Percentiles rank a stretch among this genome's conserved stretches.
Evolutionary conservation across 2,797 vertebrate genomes (phyloP).

Genomic region (Enteromius unitaeniatus): DNA sequence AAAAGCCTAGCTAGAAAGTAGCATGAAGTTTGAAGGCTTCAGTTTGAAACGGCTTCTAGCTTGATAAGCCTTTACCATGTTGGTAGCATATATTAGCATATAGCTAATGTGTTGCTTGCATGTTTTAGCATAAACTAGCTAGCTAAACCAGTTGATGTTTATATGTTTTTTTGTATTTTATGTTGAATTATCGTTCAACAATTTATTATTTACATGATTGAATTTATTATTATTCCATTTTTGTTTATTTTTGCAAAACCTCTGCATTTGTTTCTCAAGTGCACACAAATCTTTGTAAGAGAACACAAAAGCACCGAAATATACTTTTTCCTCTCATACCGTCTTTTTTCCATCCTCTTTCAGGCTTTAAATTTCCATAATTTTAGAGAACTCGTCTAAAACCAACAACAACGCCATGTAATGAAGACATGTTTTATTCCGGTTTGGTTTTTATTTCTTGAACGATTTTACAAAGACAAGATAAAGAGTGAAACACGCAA

Average conservation of each 20-base stretch:
- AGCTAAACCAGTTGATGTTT: neutral
- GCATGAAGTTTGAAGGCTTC: neutral
- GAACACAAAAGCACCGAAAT: neutral
- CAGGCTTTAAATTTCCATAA: neutral
- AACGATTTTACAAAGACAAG: conserved; percentile 29
- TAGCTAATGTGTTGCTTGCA: neutral
- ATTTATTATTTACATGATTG: neutral
- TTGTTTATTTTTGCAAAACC: neutral
- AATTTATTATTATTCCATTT: neutral
- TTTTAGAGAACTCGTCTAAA: neutral
- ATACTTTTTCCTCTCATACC: neutral
- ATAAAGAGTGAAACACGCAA: neutral
- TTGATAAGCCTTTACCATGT: too few relatives aligned
- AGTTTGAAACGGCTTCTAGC: neutral
- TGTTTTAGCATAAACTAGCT: neutral
- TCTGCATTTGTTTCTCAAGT: neutral
- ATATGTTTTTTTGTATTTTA: too few relatives aligned
- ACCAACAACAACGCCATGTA: neutral
- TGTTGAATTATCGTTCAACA: too few relatives aligned
- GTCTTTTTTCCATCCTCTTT: neutral
- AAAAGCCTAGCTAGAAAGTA: neutral
- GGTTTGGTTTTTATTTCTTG: conserved; percentile 21
- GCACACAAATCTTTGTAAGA: neutral
- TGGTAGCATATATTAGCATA: too few relatives aligned
- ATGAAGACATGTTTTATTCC: neutral